Base-by-base conservation (phyloP, 2,797 vertebrate species). In the Hypotaenidia philippensis region DNA sequence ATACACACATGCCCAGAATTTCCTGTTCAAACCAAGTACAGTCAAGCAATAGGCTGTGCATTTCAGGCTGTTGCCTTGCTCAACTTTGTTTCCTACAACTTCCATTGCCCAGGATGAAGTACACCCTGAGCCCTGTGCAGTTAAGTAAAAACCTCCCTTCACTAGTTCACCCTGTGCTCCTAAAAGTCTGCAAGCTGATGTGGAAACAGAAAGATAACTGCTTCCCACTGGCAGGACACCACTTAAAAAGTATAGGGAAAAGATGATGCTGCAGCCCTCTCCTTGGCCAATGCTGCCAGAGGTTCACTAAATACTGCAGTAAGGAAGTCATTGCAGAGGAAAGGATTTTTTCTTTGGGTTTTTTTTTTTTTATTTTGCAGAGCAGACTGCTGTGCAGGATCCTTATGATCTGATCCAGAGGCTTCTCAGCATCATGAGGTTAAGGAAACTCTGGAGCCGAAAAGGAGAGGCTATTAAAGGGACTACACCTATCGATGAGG, bases 401-500 rank as follows among this genome's bases (percentile, higher is more conserved):
- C 14, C 25, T 40, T 61, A 50, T 15, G 40, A 4, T 27, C 17
- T 40, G 26, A 71, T 53, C 36, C 80, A 56, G 61, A 78, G 52
- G 6, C 12, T 86, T 15, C n/a, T 80, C 36, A 71, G 5, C 26
- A 44, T 26, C 40, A 59, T 5, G 11, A 40, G 9, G 65, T 18
- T 63, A 59, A 56, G 36, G 23, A 31, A 70, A 17, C 4, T 63
- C n/a, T 72, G 25, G 49, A 31, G 27, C 22, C 27, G 29, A 55
- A 69, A 60, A 64, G 15, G 12, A 36, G 31, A 71, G 9, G 13
- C 8, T 56, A 9, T 52, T 45, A 56, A 68, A 68, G 16, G 8
- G 23, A 10, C 15, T 59, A 16, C 13, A 18, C 31, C 34, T 38
- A 0, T 13, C 44, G 13, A 3, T 0, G 1, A n/a, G 21, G 61